phyloP scores from a whole-genome alignment of 2,888 invertebrate species.

The Agrochola lota region DNA sequence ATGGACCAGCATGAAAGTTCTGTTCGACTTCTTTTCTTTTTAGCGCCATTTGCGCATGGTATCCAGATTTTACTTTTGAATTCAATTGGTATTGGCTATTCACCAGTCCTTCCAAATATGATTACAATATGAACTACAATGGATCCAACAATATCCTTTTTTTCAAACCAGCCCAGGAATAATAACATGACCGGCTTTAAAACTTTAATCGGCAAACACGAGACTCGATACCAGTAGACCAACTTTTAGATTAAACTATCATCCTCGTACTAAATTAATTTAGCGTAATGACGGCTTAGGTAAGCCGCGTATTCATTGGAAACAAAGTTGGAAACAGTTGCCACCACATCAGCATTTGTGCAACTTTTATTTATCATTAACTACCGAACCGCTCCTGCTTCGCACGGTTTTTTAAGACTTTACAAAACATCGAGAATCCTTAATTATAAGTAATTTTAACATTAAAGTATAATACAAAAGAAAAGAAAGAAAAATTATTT shows the following conservation, averaged over 20 bases:
- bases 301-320: background rate
- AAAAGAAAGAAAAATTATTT: too few species aligned
- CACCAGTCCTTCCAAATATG: background rate
- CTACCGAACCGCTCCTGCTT: too few species aligned
- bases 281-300: background rate
- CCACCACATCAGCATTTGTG: background rate
- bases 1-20: background rate
- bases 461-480: too few species aligned
- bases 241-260: slow-evolving; percentile 25
- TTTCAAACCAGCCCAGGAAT: background rate
- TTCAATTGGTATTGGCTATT: background rate
- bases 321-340: background rate
- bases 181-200: slow-evolving; percentile 5
- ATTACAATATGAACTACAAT: background rate
- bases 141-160: background rate
- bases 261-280: slow-evolving; percentile 9
- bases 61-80: background rate
- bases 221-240: background rate
- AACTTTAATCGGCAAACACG: slow-evolving; percentile 19
- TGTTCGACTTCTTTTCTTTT: background rate
- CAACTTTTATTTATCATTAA: too few species aligned
- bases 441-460: too few species aligned
- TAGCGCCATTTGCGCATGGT: background rate
- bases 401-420: too few species aligned
- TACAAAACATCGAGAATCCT: too few species aligned